Base-by-base conservation (phyloP, 2,888 invertebrate species). In the Pollenia labialis region DNA sequence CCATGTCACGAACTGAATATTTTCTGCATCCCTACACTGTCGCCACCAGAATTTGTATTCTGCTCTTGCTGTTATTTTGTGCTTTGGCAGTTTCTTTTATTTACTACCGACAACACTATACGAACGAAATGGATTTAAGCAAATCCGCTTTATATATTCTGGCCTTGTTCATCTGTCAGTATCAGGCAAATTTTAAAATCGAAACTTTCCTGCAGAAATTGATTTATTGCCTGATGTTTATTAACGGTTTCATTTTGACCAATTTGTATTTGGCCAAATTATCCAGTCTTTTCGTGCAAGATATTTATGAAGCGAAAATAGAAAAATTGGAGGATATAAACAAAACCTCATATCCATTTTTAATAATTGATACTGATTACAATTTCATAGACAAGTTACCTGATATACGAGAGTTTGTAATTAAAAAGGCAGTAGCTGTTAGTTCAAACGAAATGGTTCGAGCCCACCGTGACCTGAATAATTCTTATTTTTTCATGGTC, bases 131-230 rank as follows among this genome's bases (percentile, higher is more conserved):
- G 9, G 79, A 84, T 58, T 68, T 74, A 10, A 50, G 72, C 18
- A 84, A 84, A 54, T 66, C 84, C 6, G 4, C 50, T 14, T 46
- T 84, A n/a, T 79, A 74, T 60, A 60, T 84, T 10, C 46, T 72
- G 2, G 60, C 68, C 7, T 0, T 54, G 11, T 50, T 44, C 9
- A 7, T 84, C 0, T 74, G 18, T 68, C 84, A 84, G 18, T 3
- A 52, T 68, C 84, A 84, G 2, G 52, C 6, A 14, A 12, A 42
- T n/a, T 44, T 84, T 42, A 40, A 50, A 14, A 46, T 52, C 7
- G 23, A 44, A 12, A 74, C 79, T 0, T 11, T 9, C 16, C 32
- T 58, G 14, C 66, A 79, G 4, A 84, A 79, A n/a, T 0, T 66
- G 3, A n/a, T 60, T 2, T 74, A 44, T 44, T 4, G 54, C 2